These are phyloP conservation scores for Druceiella hillmani DNA, from an alignment of 2,888 invertebrate genomes.

Conservation along the genomic window DNA sequence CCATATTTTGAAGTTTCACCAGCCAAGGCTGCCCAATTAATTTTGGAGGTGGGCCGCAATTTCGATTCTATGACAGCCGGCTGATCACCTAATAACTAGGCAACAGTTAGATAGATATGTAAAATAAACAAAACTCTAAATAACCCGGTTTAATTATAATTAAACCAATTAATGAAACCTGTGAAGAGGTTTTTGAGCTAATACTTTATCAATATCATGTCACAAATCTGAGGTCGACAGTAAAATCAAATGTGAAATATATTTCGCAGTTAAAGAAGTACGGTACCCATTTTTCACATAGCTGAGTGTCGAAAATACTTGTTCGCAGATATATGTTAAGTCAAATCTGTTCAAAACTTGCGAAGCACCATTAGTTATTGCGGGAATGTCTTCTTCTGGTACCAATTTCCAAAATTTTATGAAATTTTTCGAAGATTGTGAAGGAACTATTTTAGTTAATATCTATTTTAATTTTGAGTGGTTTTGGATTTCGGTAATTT, in stretches of 20 bases:
- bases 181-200: background rate
- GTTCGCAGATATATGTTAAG: background rate
- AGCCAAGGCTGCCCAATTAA: too few relatives aligned
- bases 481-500: too few relatives aligned
- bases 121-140: constrained; percentile 2
- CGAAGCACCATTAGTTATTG: background rate
- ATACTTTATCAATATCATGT: background rate
- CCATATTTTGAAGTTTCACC: too few relatives aligned
- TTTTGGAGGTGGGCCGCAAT: too few relatives aligned
- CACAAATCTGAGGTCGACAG: constrained; percentile 1
- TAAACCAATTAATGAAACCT: background rate
- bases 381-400: background rate
- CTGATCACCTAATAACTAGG: too few relatives aligned
- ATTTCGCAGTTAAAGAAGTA: constrained; percentile 2
- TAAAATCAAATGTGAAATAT: constrained; percentile 2
- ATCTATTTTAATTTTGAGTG: too few relatives aligned
- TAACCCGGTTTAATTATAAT: background rate
- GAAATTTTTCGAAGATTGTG: too few relatives aligned
- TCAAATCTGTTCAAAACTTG: constrained; percentile 1
- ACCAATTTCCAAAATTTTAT: background rate
- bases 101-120: background rate
- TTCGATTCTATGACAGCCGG: too few relatives aligned
- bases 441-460: too few relatives aligned
- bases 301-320: background rate
- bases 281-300: background rate